These are phyloP conservation scores for Phrynosoma blainvillii DNA, from an alignment of 2,113 vertebrate genomes.

Conservation along the genomic window DNA sequence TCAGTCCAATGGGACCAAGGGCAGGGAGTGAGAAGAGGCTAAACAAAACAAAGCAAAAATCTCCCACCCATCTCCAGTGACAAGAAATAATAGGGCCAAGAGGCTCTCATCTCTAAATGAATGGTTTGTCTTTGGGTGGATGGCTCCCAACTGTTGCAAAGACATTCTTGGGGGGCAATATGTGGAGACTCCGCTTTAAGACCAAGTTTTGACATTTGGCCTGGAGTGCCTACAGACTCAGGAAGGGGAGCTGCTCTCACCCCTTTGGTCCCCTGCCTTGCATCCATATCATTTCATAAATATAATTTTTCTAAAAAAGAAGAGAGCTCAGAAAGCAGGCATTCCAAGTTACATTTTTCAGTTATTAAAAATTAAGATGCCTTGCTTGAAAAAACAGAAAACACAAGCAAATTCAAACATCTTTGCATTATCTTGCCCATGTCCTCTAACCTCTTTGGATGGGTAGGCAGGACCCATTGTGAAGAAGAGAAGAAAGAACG, in stretches of 20 bases:
- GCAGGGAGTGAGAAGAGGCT: background rate
- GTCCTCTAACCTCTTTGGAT: background rate
- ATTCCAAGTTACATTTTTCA: background rate
- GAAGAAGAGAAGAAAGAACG: too few relatives aligned
- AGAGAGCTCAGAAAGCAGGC: background rate
- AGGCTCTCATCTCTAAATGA: background rate
- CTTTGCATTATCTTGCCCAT: constrained; percentile 23
- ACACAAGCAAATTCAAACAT: background rate
- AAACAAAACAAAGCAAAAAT: background rate
- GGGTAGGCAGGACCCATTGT: too few relatives aligned
- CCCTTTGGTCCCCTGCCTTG: background rate
- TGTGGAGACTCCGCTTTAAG: too few relatives aligned
- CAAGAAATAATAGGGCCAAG: background rate
- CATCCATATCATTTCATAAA: background rate
- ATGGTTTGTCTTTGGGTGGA: too few relatives aligned
- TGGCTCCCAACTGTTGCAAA: too few relatives aligned
- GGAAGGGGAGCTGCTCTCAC: too few relatives aligned
- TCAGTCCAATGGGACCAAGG: background rate
- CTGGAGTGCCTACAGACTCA: background rate
- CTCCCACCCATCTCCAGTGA: background rate
- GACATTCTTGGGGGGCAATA: too few relatives aligned
- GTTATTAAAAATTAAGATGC: background rate
- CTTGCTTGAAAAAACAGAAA: background rate
- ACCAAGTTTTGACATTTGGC: too few relatives aligned
- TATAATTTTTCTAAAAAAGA: background rate